A percentile compares a stretch with the other conserved stretches of the same genome.
phyloP scores from a whole-genome alignment of 2,888 invertebrate genomes.

The Tipula vernalis region DNA sequence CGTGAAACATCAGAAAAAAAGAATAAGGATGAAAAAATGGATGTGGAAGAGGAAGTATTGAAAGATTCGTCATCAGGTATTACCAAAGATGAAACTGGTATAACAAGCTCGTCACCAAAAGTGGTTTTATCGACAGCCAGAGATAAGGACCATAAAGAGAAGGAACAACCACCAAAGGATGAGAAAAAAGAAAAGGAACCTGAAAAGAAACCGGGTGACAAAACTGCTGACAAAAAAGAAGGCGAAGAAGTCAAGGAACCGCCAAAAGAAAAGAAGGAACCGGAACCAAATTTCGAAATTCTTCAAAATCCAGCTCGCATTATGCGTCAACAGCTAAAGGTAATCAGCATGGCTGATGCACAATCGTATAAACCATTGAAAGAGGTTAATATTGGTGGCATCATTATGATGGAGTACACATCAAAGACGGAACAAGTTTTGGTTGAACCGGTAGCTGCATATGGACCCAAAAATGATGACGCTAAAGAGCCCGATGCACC shows the following conservation, averaged over 20 bases:
- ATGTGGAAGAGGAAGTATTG: conserved; percentile 50
- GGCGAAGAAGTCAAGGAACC: conserved; percentile 16
- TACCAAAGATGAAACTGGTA: conserved; percentile 39
- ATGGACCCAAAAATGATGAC: conserved; percentile 83
- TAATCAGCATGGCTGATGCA: conserved; percentile 66
- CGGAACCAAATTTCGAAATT: conserved; percentile 85
- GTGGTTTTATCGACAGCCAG: background rate
- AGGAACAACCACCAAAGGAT: conserved; percentile 28
- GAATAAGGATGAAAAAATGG: conserved; percentile 67
- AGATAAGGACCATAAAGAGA: conserved; percentile 25
- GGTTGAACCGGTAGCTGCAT: conserved; percentile 86
- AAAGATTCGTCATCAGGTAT: conserved; percentile 31
- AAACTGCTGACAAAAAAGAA: conserved; percentile 18
- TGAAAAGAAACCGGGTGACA: conserved; percentile 35
- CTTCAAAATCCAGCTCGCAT: conserved; percentile 90
- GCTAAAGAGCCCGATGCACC: conserved; percentile 95
- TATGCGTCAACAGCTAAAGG: conserved; percentile 80
- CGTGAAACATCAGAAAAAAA: conserved; percentile 57
- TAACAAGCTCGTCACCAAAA: conserved; percentile 25
- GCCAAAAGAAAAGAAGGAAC: conserved; percentile 53
- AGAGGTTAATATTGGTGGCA: conserved; percentile 88
- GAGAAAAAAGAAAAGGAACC: conserved; percentile 30
- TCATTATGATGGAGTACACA: conserved; percentile 83
- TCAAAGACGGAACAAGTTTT: conserved; percentile 69
- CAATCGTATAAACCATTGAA: conserved; percentile 77